Conservation (phyloP, 2,888 invertebrate species). For the Ennomos erosarius region DNA sequence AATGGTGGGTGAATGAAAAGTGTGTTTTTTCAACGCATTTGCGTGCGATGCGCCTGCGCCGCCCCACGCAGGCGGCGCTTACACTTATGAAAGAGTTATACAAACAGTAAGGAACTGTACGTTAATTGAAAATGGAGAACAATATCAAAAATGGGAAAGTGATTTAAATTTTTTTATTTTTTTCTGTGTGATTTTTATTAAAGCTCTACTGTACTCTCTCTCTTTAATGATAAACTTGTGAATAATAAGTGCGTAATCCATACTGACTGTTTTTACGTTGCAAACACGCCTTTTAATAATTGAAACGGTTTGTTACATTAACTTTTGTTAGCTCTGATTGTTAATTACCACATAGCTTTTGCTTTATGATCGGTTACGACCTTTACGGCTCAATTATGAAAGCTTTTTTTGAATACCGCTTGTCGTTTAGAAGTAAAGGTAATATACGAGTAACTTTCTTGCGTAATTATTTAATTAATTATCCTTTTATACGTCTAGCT, state of each 20-base stretch:
- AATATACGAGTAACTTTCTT: background rate
- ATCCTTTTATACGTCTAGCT: conserved; percentile 12
- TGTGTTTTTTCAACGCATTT: conserved; percentile 44
- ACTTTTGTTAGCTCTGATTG: conserved; percentile 23
- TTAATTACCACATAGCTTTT: conserved; percentile 37
- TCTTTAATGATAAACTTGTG: too few species aligned
- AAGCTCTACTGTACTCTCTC: too few species aligned
- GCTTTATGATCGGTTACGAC: conserved; percentile 30
- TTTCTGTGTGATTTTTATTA: too few species aligned
- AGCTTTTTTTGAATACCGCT: conserved; percentile 29
- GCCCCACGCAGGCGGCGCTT: conserved; percentile 54
- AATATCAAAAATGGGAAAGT: too few species aligned
- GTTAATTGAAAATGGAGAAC: background rate
- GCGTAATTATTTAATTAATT: background rate
- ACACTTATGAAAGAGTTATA: conserved; percentile 23
- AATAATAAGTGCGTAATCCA: background rate
- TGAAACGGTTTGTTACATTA: conserved; percentile 33
- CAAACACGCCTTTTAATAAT: conserved; percentile 49
- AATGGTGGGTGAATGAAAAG: conserved; percentile 44
- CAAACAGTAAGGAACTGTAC: conserved; percentile 13
- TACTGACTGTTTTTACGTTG: conserved; percentile 7
- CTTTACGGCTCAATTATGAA: conserved; percentile 30
- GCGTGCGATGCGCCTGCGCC: conserved; percentile 51
- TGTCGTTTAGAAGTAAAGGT: background rate
- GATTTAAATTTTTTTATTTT: too few species aligned